Evolutionary conservation across 2,113 vertebrate species (phyloP).

Genomic region (Oncorhynchus kisutch): DNA sequence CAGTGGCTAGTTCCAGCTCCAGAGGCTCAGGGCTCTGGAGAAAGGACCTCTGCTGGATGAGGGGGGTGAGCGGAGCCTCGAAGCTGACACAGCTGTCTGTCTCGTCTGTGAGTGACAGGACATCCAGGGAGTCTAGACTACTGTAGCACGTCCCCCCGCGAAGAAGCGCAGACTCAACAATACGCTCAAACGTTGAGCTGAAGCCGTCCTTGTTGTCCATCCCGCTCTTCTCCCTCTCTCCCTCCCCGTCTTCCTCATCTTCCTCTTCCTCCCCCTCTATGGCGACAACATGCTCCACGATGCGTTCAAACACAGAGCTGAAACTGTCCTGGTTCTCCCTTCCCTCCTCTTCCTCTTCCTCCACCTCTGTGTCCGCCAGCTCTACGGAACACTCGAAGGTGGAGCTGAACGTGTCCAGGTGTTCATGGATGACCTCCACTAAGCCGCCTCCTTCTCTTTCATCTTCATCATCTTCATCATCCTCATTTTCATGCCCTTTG

Average conservation of each 20-base stretch:
- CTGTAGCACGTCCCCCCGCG: slow-evolving; percentile 91
- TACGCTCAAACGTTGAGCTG: slow-evolving; percentile 95
- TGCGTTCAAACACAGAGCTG: slow-evolving; percentile 91
- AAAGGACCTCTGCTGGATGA: slow-evolving; percentile 92
- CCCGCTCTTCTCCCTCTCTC: slow-evolving; percentile 72
- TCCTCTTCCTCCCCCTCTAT: slow-evolving; percentile 76
- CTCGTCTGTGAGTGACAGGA: slow-evolving; percentile 93
- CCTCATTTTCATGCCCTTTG: slow-evolving; percentile 45
- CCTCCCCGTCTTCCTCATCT: slow-evolving; percentile 68
- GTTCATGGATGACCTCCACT: slow-evolving; percentile 24
- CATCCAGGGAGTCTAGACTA: slow-evolving; percentile 92
- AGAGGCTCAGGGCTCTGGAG: slow-evolving; percentile 82
- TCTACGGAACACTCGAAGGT: slow-evolving; percentile 75
- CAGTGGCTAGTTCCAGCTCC: slow-evolving; percentile 79
- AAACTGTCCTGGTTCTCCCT: slow-evolving; percentile 79
- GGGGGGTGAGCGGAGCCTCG: slow-evolving; percentile 90
- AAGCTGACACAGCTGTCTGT: slow-evolving; percentile 97
- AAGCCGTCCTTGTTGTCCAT: slow-evolving; percentile 91
- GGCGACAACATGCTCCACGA: slow-evolving; percentile 85
- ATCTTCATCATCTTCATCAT: slow-evolving; percentile 50
- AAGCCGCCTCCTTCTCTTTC: slow-evolving; percentile 43
- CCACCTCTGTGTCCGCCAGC: slow-evolving; percentile 65
- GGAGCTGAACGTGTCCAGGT: slow-evolving; percentile 74
- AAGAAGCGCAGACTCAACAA: slow-evolving; percentile 92
- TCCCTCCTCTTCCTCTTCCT: slow-evolving; percentile 61